Percentiles rank a stretch among this genome's conserved stretches.
phyloP scores from a whole-genome alignment of 1,140 invertebrate genomes.

The Limonius californicus region DNA sequence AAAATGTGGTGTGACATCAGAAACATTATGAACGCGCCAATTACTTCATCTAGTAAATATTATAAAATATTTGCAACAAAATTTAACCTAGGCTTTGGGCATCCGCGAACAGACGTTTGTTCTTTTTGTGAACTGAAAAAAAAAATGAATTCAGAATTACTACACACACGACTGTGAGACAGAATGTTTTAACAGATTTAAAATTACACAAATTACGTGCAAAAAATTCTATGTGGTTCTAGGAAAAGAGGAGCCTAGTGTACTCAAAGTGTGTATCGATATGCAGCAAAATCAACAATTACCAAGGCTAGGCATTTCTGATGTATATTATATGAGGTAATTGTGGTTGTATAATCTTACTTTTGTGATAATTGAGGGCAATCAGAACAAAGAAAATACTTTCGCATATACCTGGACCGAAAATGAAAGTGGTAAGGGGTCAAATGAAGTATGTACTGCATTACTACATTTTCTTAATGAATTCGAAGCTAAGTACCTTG shows the following conservation, averaged over 20 bases:
- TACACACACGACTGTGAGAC: too few species aligned
- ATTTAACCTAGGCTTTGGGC: not conserved
- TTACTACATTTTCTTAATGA: not conserved
- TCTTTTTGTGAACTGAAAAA: not conserved
- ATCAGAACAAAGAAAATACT: not conserved
- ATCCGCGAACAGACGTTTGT: not conserved
- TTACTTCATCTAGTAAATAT: not conserved
- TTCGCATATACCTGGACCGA: not conserved
- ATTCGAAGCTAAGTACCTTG: too few species aligned
- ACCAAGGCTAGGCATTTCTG: not conserved
- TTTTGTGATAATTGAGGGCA: not conserved
- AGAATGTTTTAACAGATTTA: too few species aligned
- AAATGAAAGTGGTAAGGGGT: not conserved
- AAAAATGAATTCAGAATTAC: not conserved
- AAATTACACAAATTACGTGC: not conserved
- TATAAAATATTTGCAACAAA: not conserved
- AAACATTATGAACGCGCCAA: not conserved
- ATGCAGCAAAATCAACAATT: not conserved
- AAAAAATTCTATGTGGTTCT: not conserved
- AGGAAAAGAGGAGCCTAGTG: not conserved
- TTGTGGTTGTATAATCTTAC: not conserved
- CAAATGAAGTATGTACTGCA: not conserved
- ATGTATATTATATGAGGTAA: not conserved
- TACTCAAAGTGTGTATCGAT: not conserved
- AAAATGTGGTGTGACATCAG: not conserved